These are phyloP conservation scores for Dyspetes luteomarginatus DNA, from an alignment of 2,888 invertebrate genomes.

Conservation along the genomic window DNA sequence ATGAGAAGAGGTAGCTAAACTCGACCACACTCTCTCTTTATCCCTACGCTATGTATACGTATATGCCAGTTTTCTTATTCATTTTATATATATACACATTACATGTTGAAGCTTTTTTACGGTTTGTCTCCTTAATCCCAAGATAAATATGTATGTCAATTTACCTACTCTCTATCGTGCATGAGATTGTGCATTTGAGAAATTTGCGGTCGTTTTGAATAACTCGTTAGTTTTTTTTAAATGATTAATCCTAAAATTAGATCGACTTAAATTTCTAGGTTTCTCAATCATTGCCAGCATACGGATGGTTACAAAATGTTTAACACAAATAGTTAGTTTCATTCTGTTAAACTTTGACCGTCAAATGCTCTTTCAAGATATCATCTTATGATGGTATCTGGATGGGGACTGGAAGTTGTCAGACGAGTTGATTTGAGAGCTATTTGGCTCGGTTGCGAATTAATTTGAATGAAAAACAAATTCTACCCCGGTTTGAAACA, in stretches of 20 bases:
- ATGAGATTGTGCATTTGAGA: neutral
- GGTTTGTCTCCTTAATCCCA: constrained; percentile 25
- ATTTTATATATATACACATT: neutral
- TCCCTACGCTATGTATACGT: constrained; percentile 11
- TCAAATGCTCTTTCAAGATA: neutral
- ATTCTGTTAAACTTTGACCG: no score
- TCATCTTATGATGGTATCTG: neutral
- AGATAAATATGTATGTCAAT: neutral
- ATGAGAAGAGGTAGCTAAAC: neutral
- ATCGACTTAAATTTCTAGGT: neutral
- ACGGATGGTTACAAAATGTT: neutral
- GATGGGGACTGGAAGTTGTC: neutral
- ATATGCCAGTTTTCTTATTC: constrained; percentile 13
- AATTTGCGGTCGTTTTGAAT: neutral
- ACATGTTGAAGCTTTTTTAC: neutral
- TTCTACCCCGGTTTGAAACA: neutral
- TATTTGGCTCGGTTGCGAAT: neutral
- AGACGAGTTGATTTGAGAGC: neutral
- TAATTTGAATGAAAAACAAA: neutral
- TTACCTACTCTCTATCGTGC: constrained; percentile 1
- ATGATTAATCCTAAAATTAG: neutral
- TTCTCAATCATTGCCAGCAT: neutral
- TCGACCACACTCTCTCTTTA: neutral
- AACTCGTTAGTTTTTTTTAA: neutral
- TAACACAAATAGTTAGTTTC: neutral